Base-by-base conservation (phyloP, 2,888 invertebrate genomes). In the Hirtodrosophila duncani region DNA sequence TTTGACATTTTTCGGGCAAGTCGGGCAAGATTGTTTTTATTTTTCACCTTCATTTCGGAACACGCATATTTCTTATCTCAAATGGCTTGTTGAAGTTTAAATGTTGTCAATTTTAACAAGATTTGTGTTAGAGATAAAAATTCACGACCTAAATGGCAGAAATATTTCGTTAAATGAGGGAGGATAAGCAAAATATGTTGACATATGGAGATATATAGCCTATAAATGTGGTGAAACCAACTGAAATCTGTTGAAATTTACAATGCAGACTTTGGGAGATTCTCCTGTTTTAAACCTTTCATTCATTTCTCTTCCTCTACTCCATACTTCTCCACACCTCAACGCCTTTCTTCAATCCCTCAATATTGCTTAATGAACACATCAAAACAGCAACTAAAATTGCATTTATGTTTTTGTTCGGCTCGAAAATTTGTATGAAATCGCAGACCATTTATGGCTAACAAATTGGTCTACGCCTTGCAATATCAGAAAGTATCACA, bases 71-170 rank as follows among this genome's bases (percentile, higher is more conserved):
- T 17, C 50, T 37, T 26, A 39, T 61, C 51, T 57, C 41, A 27
- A 52, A 51, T 27, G 46, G 38, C 61, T 66, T 70, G 63, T 51
- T 65, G 61, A 70, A 80, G 78, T 80, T 81, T 67, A 81, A 80
- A 67, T 60, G 68, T 69, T 83, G 83, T 83, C 83, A 81, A 72
- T 63, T 81, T 71, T 78, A 83, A 83, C 83, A 82, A 82, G 83
- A 83, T 83, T 61, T 63, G 43, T 53, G 43, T 61, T 45, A 42
- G 42, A 61, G 82, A 83, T 82, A 77, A 81, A 50, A 50, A 67
- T 67, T 68, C 31, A 42, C 37, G 43, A 55, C 44, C 66, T 63
- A 66, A 59, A 57, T 69, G 36, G 43, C 16, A 48, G 45, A 46
- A 59, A 53, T 69, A 26, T 66, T 48, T 20, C 4, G 10, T 9